Percentiles rank a stretch among this genome's conserved stretches.
phyloP scores from a whole-genome alignment of 2,888 invertebrate species.

The Phalangium opilio region DNA sequence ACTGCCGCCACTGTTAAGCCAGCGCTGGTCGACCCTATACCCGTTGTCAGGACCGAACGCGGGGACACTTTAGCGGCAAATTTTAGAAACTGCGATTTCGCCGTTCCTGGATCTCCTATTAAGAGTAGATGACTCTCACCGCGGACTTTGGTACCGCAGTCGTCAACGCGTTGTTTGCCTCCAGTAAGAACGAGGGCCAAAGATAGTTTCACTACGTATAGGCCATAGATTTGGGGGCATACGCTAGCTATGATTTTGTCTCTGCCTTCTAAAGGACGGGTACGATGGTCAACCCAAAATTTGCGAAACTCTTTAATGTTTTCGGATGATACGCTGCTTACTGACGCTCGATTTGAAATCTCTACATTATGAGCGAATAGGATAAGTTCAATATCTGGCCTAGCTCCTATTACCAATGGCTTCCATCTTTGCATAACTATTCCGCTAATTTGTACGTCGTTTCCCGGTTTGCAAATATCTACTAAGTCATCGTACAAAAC shows the following conservation, averaged over 20 bases:
- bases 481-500: constrained; percentile 71
- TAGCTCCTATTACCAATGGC: constrained; percentile 41
- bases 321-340: constrained; percentile 28
- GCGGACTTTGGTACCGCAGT: constrained; percentile 41
- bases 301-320: constrained; percentile 45
- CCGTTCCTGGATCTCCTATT: constrained; percentile 70
- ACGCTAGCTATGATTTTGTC: constrained; percentile 62
- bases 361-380: constrained; percentile 53
- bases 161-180: constrained; percentile 32
- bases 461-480: constrained; percentile 72
- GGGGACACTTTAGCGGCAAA: constrained; percentile 51
- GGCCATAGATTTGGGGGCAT: constrained; percentile 79
- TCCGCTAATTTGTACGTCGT: constrained; percentile 69
- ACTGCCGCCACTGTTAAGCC: constrained; percentile 77
- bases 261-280: constrained; percentile 51
- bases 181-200: constrained; percentile 46
- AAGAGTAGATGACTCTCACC: constrained; percentile 72
- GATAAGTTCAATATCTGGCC: constrained; percentile 52
- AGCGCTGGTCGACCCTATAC: constrained; percentile 68
- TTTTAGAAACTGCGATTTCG: constrained; percentile 68
- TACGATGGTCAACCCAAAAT: constrained; percentile 52
- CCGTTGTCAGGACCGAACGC: constrained; percentile 67
- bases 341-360: constrained; percentile 31
- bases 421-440: constrained; percentile 58
- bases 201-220: constrained; percentile 73